Evolutionary conservation across 2,797 vertebrate genomes (phyloP).

Genomic region (Leuciscus waleckii): DNA sequence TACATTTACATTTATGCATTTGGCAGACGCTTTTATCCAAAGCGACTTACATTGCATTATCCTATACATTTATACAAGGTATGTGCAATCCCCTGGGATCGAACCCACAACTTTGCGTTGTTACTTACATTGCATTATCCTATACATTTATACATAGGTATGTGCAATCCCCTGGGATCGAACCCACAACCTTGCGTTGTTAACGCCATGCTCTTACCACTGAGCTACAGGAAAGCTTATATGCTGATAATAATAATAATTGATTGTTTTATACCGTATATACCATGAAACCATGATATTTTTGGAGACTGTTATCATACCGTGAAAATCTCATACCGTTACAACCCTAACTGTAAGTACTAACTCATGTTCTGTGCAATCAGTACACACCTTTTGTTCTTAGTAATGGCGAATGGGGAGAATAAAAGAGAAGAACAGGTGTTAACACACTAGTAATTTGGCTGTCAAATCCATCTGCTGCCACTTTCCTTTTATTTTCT

Average conservation of each 20-base stretch:
- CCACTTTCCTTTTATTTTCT: constrained; percentile 16
- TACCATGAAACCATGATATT: neutral
- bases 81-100: no score
- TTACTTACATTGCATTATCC: no score
- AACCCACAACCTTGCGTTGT: no score
- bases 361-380: neutral
- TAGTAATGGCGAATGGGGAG: neutral
- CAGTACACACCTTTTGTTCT: constrained; percentile 22
- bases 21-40: no score
- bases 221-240: no score
- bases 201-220: no score
- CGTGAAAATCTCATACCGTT: neutral
- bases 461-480: constrained; percentile 36
- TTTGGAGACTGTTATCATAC: neutral
- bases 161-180: no score
- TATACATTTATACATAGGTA: no score
- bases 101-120: no score
- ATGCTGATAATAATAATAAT: neutral
- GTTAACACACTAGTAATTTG: constrained; percentile 41
- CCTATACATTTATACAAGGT: no score
- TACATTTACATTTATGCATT: no score
- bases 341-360: neutral
- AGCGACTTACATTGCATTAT: no score
- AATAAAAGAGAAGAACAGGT: constrained; percentile 26
- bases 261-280: neutral